Evolutionary conservation across 1,140 invertebrate species (phyloP), one percentile per base, ranked within the genome.

Genomic region (Zaprionus tsacasi): DNA sequence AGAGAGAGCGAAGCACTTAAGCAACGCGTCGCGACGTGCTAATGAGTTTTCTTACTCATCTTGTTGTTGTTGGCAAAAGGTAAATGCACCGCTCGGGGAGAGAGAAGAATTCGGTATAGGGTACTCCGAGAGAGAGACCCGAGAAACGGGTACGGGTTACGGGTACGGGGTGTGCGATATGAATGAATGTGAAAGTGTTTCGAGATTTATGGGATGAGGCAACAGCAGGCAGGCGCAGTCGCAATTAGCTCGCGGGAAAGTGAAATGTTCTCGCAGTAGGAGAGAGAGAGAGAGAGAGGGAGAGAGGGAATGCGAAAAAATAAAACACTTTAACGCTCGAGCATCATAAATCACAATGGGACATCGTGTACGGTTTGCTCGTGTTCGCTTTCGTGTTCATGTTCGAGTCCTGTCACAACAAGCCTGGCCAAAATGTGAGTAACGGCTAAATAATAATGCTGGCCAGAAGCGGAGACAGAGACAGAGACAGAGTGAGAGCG

Each of bases 361-460:
- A 89, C 83, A 88, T 81, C 70, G 74, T 83, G 83, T 85, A 73
- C 69, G 17, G 52, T 25, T n/a, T 33, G 48, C 56, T 71, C 52
- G 57, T 74, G 71, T 70, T 67, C 61, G 71, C 30, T 58, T 50
- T 43, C 30, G 30, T 52, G n/a, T 58, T 21, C 40, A 43, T 50
- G 52, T 55, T 33, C 52, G 30, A 79, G 58, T 68, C 72, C 81
- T 88, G 83, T 88, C 83, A 88, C 72, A 88, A 88, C 85, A 89
- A 75, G 71, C 78, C 85, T 77, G 83, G 80, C 78, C 85, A 78
- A 78, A 89, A 88, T 88, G 82, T 88, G 83, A 88, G 85, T 88
- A 88, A 88, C 80, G 79, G 85, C 83, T 82, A 89, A 81, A 88
- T 89, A 88, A 88, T 88, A 89, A 83, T 88, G 82, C 82, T 79